Conservation (phyloP, 2,797 vertebrate species). For the Psittacula echo region DNA sequence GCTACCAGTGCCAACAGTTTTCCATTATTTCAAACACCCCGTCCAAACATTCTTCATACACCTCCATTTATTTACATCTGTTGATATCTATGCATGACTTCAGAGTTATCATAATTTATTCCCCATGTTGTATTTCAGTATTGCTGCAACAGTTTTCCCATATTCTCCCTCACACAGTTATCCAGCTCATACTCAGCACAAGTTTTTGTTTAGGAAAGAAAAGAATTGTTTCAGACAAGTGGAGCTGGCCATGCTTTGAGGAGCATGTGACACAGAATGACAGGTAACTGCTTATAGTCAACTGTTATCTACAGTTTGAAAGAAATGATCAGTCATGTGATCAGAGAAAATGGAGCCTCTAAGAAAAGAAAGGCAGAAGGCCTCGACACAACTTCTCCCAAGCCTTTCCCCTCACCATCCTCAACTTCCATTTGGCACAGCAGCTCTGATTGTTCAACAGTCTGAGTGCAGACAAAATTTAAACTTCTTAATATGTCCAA, state of each 20-base stretch:
- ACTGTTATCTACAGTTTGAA: background rate
- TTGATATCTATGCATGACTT: background rate
- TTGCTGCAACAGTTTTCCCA: background rate
- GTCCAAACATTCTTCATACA: background rate
- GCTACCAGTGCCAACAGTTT: background rate
- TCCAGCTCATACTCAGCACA: background rate
- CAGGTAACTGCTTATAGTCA: background rate
- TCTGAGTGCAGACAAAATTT: background rate
- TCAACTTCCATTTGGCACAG: background rate
- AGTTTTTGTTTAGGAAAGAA: background rate
- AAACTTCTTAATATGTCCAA: background rate
- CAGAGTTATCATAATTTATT: background rate
- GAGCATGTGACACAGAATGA: background rate
- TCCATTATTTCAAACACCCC: background rate
- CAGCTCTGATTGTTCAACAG: background rate
- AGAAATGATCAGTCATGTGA: background rate
- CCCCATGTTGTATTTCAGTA: background rate
- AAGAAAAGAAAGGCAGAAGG: background rate
- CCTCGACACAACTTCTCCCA: background rate
- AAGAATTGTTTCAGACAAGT: background rate
- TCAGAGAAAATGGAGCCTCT: background rate
- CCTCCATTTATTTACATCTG: background rate
- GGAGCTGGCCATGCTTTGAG: background rate
- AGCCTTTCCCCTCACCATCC: background rate
- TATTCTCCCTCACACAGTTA: background rate